Conservation (phyloP, 2,113 vertebrate species). For the Rostratula benghalensis region DNA sequence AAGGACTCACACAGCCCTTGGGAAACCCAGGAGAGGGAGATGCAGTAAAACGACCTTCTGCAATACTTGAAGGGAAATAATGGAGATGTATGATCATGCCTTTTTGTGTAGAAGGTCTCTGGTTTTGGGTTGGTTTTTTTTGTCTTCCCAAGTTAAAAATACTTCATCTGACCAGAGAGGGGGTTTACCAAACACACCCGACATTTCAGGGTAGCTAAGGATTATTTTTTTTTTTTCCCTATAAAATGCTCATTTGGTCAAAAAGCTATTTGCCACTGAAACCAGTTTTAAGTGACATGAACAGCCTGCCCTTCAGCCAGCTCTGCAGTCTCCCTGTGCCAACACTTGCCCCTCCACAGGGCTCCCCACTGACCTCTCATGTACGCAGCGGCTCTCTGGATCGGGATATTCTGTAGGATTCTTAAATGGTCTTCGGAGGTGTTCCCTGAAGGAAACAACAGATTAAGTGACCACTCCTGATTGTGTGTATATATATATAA, state of each 20-base stretch:
- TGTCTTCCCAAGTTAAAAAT: background rate
- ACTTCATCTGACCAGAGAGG: background rate
- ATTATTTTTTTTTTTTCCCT: background rate
- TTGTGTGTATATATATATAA: background rate
- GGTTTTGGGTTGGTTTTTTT: background rate
- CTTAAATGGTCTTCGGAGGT: conserved; percentile 55
- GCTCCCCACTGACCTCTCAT: conserved; percentile 73
- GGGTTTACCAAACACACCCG: background rate
- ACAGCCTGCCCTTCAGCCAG: background rate
- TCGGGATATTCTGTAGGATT: conserved; percentile 19
- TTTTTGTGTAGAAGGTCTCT: background rate
- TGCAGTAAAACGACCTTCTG: background rate
- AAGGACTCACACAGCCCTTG: background rate
- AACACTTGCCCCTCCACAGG: background rate
- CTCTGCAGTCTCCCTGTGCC: background rate
- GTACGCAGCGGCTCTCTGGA: conserved; percentile 62
- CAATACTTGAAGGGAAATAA: background rate
- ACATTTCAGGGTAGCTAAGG: background rate
- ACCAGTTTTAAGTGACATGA: fast-evolving
- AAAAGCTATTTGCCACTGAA: background rate
- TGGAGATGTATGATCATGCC: background rate
- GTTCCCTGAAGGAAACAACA: conserved; percentile 60
- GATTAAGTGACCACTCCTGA: background rate
- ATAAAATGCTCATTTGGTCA: background rate
- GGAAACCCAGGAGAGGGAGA: background rate